These are phyloP conservation scores for Rachycentron canadum DNA, from an alignment of 2,797 vertebrate genomes.

Conservation along the genomic window DNA sequence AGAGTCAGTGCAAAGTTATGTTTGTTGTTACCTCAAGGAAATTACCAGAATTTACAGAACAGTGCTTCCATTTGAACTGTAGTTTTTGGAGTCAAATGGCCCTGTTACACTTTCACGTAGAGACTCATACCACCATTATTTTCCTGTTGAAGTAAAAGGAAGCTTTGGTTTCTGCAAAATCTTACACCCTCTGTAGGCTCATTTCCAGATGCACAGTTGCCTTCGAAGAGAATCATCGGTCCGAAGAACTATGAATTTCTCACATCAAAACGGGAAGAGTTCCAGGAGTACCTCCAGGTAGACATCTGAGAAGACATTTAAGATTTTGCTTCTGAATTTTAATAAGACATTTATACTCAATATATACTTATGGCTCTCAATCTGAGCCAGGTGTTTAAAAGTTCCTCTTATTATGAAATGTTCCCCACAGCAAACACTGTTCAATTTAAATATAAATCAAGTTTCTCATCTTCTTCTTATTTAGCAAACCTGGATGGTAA, in stretches of 20 bases:
- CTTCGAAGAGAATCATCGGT: constrained; percentile 98
- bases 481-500: background rate
- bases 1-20: background rate
- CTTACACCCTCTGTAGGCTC: constrained; percentile 87
- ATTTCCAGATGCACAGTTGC: constrained; percentile 96
- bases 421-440: background rate
- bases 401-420: no score
- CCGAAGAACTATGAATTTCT: constrained; percentile 98
- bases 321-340: background rate
- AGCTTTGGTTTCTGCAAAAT: no score
- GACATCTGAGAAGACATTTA: background rate
- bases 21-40: background rate
- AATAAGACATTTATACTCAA: background rate
- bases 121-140: background rate
- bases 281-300: constrained; percentile 98
- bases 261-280: constrained; percentile 94
- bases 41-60: constrained; percentile 14
- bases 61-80: background rate
- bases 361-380: background rate
- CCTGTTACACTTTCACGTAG: background rate
- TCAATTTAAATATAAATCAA: background rate
- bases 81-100: background rate
- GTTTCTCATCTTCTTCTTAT: background rate
- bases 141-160: background rate
- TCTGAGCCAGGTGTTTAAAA: background rate